phyloP scores from a whole-genome alignment of 2,797 vertebrate species.

The Pangasius mekongensis region DNA sequence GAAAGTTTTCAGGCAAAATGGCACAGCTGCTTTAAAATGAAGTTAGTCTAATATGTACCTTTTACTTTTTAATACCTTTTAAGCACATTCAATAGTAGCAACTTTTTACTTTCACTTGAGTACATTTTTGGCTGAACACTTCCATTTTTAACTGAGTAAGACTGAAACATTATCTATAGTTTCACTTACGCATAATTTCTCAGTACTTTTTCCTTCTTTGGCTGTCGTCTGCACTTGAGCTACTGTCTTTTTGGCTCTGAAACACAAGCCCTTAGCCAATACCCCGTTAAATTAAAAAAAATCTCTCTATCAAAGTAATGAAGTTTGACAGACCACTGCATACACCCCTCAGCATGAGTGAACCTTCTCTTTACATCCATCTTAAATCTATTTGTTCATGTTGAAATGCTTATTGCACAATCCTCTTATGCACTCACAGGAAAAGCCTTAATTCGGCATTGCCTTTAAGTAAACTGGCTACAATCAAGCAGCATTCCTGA shows the following conservation, averaged over 20 bases:
- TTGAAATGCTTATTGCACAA: constrained; percentile 35
- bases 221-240: too few species aligned
- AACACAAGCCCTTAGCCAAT: not conserved
- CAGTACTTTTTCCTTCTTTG: not conserved
- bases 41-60: not conserved
- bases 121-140: not conserved
- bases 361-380: constrained; percentile 3
- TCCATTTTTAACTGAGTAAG: not conserved
- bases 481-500: constrained; percentile 40
- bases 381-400: not conserved
- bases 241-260: not conserved
- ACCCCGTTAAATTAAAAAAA: not conserved
- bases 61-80: not conserved
- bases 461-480: constrained; percentile 26
- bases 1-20: not conserved
- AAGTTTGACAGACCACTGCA: not conserved
- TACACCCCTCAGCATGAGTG: not conserved
- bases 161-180: not conserved
- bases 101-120: not conserved
- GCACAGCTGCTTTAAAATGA: not conserved
- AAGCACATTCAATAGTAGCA: not conserved
- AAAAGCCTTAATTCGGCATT: not conserved
- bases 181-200: not conserved
- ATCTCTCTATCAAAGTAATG: not conserved
- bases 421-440: not conserved